Percentiles rank a stretch among this genome's conserved stretches.
phyloP scores from a whole-genome alignment of 2,113 vertebrate species.

The Camelus bactrianus region DNA sequence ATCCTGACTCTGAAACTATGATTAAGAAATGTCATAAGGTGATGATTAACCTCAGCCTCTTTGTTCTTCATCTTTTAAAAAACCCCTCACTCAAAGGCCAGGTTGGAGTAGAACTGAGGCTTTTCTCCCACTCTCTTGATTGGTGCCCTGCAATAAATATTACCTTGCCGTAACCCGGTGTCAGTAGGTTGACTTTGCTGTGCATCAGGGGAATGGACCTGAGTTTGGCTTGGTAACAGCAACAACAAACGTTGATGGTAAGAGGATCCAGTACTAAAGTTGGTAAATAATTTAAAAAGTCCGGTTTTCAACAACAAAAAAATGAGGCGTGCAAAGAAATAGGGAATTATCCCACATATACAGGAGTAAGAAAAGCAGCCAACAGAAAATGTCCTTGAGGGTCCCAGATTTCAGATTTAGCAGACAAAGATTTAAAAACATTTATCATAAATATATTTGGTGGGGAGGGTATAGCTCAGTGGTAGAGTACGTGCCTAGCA shows the following conservation, averaged over 20 bases:
- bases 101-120: neutral
- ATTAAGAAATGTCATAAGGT: neutral
- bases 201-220: no score
- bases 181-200: no score
- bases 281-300: neutral
- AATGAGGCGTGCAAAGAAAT: neutral
- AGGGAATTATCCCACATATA: no score
- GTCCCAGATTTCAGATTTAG: neutral
- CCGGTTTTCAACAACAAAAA: neutral
- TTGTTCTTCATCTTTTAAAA: neutral
- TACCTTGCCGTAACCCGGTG: no score
- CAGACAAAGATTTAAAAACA: neutral
- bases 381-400: neutral
- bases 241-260: neutral
- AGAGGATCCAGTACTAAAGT: neutral
- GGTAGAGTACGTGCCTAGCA: no score
- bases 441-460: neutral
- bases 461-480: no score
- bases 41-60: neutral
- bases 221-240: no score
- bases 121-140: neutral
- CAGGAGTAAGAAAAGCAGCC: neutral
- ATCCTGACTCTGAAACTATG: no score
- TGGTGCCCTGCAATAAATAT: neutral
- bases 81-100: neutral